Base-by-base conservation (phyloP, 2,113 vertebrate genomes). In the Alethe castanea region DNA sequence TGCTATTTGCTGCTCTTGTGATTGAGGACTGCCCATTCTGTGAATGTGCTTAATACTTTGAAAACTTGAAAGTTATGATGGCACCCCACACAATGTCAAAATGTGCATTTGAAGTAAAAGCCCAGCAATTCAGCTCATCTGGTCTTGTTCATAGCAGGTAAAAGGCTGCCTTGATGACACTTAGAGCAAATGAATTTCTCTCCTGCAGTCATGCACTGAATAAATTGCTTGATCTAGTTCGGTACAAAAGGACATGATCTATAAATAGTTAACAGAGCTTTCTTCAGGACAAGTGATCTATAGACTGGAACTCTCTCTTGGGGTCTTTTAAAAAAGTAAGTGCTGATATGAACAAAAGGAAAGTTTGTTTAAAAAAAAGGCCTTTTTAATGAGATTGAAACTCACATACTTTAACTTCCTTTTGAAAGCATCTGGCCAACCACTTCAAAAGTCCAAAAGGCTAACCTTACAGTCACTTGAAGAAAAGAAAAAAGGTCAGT, bases 261-360 rank as follows among this genome's bases (percentile, higher is more conserved):
- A 96, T 96, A 97, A 97, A 97, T 97, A 96, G 97, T 94, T 94
- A 96, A 95, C 92, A 90, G 86, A 91, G 93, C 93, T 96, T 95
- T 96, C 70, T 95, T 95, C 71, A 87, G 90, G 95, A 89, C 70
- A 93, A 95, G 94, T 93, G 94, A 95, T 96, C 90, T 94, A 78
- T 94, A 94, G 93, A 78, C 78, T 94, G 54, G 86, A 94, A 93
- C 74, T 92, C 93, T 95, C 95, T 91, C 96, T 94, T 95, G 95
- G 94, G 82, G 90, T 95, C 95, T 97, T 96, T 96, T 95, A 91
- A 77, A 94, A 95, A 96, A 90, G 94, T 95, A 94, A 95, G 95
- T 96, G 81, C 74, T 88, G 86, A 84, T 97, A 94, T 84, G 96
- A 97, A 96, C 89, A 96, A 96, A 97, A 97, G 94, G 48, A 96